Percentiles rank a stretch among this genome's conserved stretches.
Conservation (phyloP, 1,140 invertebrate species). For the Drosophila biarmipes region DNA sequence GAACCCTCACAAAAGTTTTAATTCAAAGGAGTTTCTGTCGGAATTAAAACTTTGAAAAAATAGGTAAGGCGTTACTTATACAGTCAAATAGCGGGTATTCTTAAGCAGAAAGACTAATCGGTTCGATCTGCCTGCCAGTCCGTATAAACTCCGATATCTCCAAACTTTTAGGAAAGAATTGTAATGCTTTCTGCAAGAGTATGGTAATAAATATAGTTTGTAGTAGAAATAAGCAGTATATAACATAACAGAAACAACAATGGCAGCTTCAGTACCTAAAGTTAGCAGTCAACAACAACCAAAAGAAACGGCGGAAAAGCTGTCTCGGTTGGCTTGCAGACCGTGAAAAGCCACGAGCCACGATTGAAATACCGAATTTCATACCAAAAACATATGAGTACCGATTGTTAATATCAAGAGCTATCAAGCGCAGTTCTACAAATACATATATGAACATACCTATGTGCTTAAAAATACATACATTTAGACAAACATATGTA, state of each 20-base stretch:
- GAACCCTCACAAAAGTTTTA: no score
- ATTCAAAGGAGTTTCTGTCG: no score
- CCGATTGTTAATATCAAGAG: slow-evolving; percentile 72
- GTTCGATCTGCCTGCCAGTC: not conserved
- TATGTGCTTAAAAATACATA: not conserved
- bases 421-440: slow-evolving; percentile 43
- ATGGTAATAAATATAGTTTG: slow-evolving; percentile 9
- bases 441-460: not conserved
- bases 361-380: slow-evolving; percentile 83
- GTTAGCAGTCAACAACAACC: slow-evolving; percentile 51
- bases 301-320: slow-evolving; percentile 79
- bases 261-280: slow-evolving; percentile 51
- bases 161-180: not conserved
- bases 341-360: slow-evolving; percentile 83
- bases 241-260: slow-evolving; percentile 42
- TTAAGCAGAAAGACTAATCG: not conserved
- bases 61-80: no score
- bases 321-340: slow-evolving; percentile 80
- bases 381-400: slow-evolving; percentile 80
- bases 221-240: slow-evolving; percentile 24
- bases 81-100: not conserved
- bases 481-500: not conserved
- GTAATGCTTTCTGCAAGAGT: slow-evolving; percentile 2
- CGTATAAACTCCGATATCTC: not conserved
- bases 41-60: no score